A percentile compares a stretch with the other conserved stretches of the same genome.
phyloP scores from a whole-genome alignment of 2,113 vertebrate genomes.

The Ascaphus truei region DNA sequence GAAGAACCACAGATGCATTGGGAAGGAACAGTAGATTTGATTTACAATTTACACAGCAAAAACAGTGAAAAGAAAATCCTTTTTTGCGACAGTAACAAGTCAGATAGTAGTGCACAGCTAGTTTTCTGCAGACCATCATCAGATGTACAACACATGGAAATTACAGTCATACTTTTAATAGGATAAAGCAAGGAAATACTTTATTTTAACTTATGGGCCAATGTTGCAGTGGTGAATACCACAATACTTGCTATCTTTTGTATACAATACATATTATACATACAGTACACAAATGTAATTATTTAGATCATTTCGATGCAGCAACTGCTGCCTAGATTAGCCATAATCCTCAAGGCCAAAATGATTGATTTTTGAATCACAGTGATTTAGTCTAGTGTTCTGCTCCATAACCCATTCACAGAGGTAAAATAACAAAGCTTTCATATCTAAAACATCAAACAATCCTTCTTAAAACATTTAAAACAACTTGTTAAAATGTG shows the following conservation, averaged over 20 bases:
- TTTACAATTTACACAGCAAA: too few species aligned
- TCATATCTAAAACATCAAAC: not conserved
- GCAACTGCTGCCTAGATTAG: constrained; percentile 14
- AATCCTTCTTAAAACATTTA: not conserved
- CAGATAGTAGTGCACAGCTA: too few species aligned
- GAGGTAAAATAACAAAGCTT: constrained; percentile 9
- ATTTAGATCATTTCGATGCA: too few species aligned
- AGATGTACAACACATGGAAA: too few species aligned
- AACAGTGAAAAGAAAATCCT: too few species aligned
- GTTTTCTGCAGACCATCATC: too few species aligned
- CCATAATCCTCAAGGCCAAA: not conserved
- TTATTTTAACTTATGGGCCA: constrained; percentile 5
- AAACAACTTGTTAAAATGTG: not conserved
- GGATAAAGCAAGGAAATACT: too few species aligned
- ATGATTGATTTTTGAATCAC: constrained; percentile 5
- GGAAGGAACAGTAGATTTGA: too few species aligned
- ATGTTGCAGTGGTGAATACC: not conserved
- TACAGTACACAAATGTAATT: constrained; percentile 17
- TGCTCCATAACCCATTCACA: not conserved
- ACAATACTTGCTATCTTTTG: not conserved
- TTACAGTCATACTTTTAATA: too few species aligned
- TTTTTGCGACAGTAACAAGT: too few species aligned
- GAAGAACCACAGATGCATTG: too few species aligned
- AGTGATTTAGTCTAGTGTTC: constrained; percentile 9
- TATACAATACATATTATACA: constrained; percentile 15